Base-by-base conservation (phyloP, 2,797 vertebrate species). In the Enteromius fasciolatus region DNA sequence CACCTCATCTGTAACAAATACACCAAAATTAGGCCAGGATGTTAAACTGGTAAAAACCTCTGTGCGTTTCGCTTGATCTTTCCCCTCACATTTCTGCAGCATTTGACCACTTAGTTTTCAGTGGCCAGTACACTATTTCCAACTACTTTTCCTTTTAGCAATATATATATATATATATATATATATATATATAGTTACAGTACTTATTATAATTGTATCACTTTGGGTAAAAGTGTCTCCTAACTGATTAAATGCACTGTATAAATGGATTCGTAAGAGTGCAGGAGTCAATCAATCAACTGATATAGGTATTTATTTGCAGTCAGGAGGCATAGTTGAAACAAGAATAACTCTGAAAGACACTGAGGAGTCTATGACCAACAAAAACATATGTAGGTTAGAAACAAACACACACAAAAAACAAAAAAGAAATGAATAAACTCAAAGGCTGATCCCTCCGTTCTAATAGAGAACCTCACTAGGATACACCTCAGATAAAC, bases 371-470 rank as follows among this genome's bases (percentile, higher is more conserved):
- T 72, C 33, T 78, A 69, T 11, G 79, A 1, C n/a, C n/a, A 64
- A 76, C 39, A 68, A 66, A 77, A 44, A 48, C 31, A 69, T 11
- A 57, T 61, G 80, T 6, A 50, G 52, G 31, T 31, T 50, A 31
- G n/a, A 78, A 31, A 80, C 59, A 25, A 76, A 59, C 12, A 78
- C 44, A 44, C 41, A 44, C 41, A 44, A 1, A 28, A 41, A 64
- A 25, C 0, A 0, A 11, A 33, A 77, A 78, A 52, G 23, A 10
- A 9, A 41, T 2, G 0, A 63, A 1, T 1, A 6, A 14, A 33
- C 63, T 63, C 23, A 66, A 80, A 79, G 84, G 82, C 83, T 80
- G 89, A 93, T 93, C 93, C 93, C 93, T 94, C 94, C 91, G 89
- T 94, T 94, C 93, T 91, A 44, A 88, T 76, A 48, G 4, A 50